phyloP scores from a whole-genome alignment of 2,113 vertebrate species.

The Aldabrachelys gigantea region DNA sequence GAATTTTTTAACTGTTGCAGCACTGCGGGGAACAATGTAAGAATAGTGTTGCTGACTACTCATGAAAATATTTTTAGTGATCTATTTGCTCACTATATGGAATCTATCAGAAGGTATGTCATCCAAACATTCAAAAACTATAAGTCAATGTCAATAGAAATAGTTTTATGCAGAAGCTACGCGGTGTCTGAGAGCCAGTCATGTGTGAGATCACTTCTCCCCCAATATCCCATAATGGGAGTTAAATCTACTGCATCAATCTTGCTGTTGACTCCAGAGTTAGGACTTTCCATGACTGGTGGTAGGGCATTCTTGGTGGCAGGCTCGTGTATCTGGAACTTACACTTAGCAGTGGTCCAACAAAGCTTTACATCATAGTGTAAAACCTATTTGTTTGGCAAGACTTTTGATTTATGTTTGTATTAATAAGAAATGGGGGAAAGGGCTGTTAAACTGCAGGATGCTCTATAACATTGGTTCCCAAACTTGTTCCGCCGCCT shows the following conservation, averaged over 20 bases:
- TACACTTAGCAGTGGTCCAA: not conserved
- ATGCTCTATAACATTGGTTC: not conserved
- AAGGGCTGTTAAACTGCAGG: not conserved
- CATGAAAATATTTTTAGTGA: not conserved
- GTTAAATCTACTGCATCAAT: not conserved
- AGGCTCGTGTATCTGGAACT: not conserved
- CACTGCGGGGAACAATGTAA: not conserved
- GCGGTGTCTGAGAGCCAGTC: not conserved
- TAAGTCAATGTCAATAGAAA: not conserved
- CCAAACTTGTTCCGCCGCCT: no score
- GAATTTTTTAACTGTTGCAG: not conserved
- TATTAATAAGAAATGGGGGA: not conserved
- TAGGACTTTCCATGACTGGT: not conserved
- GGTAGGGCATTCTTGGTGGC: not conserved
- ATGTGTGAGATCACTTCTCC: not conserved
- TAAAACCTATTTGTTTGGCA: not conserved
- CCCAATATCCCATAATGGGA: not conserved
- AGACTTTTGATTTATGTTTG: not conserved
- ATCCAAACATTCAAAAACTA: not conserved
- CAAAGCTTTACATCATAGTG: not conserved
- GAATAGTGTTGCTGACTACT: not conserved
- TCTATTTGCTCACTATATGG: not conserved
- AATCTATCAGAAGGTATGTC: not conserved
- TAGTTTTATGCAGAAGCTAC: not conserved
- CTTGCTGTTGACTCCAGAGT: not conserved